phyloP scores from a whole-genome alignment of 2,113 vertebrate species.

The Heterochromis multidens region DNA sequence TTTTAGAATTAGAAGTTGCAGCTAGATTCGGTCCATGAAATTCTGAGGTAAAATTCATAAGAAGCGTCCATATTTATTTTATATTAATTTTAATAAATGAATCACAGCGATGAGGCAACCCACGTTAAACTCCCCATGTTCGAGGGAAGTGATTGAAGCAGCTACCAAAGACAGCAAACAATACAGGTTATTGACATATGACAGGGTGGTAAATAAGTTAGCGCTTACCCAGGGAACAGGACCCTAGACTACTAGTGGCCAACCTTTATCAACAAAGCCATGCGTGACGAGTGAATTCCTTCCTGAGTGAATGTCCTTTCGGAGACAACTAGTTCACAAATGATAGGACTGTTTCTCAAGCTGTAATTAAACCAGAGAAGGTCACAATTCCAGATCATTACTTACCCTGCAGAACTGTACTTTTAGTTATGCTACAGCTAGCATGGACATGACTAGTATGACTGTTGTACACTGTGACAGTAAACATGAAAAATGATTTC shows the following conservation, averaged over 20 bases:
- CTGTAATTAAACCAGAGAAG: background rate
- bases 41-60: too few relatives aligned
- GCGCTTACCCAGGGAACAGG: too few relatives aligned
- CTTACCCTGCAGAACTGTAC: background rate
- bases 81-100: too few relatives aligned
- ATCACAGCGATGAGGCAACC: background rate
- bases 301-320: background rate
- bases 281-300: background rate
- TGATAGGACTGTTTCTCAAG: background rate
- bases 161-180: background rate
- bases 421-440: background rate
- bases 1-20: too few relatives aligned
- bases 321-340: background rate
- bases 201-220: background rate
- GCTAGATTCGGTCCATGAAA: too few relatives aligned
- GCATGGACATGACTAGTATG: background rate
- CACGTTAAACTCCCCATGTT: background rate
- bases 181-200: background rate
- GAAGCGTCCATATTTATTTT: too few relatives aligned
- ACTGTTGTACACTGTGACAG: background rate
- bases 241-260: too few relatives aligned
- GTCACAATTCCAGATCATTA: background rate
- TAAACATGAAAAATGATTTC: background rate
- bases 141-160: background rate
- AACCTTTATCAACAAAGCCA: too few relatives aligned